phyloP scores from a whole-genome alignment of 1,140 invertebrate species.

The Pseudomyrmex dendroicus region DNA sequence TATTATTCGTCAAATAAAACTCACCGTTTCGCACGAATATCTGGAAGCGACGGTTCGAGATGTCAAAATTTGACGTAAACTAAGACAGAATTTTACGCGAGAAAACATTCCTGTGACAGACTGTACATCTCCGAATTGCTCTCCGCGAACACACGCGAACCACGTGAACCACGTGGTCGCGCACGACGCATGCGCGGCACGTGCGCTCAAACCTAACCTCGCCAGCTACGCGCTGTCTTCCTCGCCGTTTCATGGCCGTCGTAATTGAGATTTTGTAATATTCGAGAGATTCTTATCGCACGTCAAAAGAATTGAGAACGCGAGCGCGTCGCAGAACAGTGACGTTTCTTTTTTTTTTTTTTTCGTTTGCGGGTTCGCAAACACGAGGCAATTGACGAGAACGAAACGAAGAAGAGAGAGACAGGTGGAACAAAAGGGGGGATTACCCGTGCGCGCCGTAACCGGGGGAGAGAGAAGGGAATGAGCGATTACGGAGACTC shows the following conservation, averaged over 20 bases:
- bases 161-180: slow-evolving; percentile 73
- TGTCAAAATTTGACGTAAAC: too few species aligned
- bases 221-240: not conserved
- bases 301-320: not conserved
- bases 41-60: too few species aligned
- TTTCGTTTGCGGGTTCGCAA: too few species aligned
- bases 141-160: not conserved
- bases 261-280: not conserved
- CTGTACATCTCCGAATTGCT: not conserved
- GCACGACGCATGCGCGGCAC: slow-evolving; percentile 75
- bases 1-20: too few species aligned
- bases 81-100: not conserved
- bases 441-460: not conserved
- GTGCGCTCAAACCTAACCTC: slow-evolving; percentile 73
- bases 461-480: slow-evolving; percentile 31
- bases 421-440: not conserved
- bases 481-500: slow-evolving; percentile 41
- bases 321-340: not conserved
- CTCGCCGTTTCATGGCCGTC: not conserved
- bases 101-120: not conserved
- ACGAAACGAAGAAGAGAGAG: too few species aligned
- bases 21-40: too few species aligned
- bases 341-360: too few species aligned
- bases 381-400: too few species aligned
- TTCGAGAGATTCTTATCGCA: too few species aligned